These are phyloP conservation scores for Asobara japonica DNA, from an alignment of 1,140 invertebrate genomes.

Conservation along the genomic window DNA sequence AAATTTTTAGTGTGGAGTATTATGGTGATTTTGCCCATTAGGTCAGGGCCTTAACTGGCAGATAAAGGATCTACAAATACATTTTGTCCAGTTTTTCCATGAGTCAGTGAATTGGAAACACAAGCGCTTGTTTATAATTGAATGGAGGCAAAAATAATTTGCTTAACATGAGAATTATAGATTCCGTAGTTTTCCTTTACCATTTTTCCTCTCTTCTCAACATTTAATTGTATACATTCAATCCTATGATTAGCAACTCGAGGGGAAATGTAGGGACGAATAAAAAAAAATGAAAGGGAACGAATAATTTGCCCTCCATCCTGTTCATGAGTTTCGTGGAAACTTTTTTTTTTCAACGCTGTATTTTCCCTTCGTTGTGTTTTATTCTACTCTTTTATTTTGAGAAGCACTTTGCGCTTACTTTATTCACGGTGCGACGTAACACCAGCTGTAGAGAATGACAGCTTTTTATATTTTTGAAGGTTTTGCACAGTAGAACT, in stretches of 20 bases:
- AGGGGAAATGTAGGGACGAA: background rate
- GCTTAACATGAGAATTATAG: background rate
- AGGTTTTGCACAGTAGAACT: no score
- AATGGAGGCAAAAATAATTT: background rate
- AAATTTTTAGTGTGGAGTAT: background rate
- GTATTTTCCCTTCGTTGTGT: conserved; percentile 12
- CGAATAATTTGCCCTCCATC: conserved; percentile 25
- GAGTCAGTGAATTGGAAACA: background rate
- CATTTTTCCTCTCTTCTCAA: background rate
- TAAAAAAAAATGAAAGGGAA: background rate
- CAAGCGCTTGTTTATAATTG: background rate
- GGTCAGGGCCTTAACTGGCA: background rate
- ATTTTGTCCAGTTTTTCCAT: background rate
- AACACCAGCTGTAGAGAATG: conserved; percentile 18
- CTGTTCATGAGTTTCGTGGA: conserved; percentile 24
- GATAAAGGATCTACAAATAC: background rate
- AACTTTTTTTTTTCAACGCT: conserved; percentile 9
- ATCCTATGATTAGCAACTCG: conserved; percentile 2
- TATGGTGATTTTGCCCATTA: background rate
- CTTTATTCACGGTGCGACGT: conserved; percentile 12
- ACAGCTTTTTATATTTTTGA: no score
- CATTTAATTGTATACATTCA: conserved; percentile 12
- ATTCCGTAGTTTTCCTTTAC: background rate
- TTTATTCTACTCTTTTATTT: conserved; percentile 10
- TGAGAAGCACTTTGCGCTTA: conserved; percentile 5